A percentile compares a stretch with the other conserved stretches of the same genome.
These are phyloP conservation scores for Dromococcyx pavoninus DNA, from an alignment of 2,797 vertebrate genomes.

Conservation along the genomic window DNA sequence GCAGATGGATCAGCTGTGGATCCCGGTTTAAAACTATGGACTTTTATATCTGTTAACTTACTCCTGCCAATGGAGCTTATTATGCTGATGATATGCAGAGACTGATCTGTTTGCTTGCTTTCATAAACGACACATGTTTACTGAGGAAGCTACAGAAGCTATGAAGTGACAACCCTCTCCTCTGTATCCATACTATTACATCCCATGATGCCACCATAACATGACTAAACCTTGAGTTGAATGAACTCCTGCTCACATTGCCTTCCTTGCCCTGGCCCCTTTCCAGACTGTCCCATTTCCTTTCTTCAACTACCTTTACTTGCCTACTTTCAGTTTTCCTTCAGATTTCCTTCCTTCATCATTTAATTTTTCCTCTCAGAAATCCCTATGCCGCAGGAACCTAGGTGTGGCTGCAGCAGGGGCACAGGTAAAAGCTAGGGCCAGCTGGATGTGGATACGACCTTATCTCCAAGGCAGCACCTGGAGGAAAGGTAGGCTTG, in stretches of 20 bases:
- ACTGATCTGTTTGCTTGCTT: background rate
- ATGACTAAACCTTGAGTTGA: background rate
- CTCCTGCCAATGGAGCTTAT: background rate
- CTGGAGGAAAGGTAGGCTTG: background rate
- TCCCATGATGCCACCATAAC: background rate
- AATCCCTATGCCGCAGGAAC: background rate
- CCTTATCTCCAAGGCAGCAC: background rate
- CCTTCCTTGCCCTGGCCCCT: background rate
- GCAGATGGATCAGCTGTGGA: background rate
- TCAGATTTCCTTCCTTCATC: background rate
- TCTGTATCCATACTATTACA: background rate
- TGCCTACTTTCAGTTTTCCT: background rate
- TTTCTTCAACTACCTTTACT: background rate
- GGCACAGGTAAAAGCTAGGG: background rate
- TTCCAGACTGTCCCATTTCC: background rate
- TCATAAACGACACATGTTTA: background rate
- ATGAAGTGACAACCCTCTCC: background rate
- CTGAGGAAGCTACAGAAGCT: background rate
- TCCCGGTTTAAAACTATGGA: background rate
- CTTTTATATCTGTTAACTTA: background rate
- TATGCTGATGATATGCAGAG: background rate
- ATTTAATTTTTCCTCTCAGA: background rate
- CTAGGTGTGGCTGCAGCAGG: background rate
- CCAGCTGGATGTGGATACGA: rapidly evolving
- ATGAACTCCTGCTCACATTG: background rate